Base-by-base conservation (phyloP, 1,140 invertebrate genomes). In the Drosophila carrolli region DNA sequence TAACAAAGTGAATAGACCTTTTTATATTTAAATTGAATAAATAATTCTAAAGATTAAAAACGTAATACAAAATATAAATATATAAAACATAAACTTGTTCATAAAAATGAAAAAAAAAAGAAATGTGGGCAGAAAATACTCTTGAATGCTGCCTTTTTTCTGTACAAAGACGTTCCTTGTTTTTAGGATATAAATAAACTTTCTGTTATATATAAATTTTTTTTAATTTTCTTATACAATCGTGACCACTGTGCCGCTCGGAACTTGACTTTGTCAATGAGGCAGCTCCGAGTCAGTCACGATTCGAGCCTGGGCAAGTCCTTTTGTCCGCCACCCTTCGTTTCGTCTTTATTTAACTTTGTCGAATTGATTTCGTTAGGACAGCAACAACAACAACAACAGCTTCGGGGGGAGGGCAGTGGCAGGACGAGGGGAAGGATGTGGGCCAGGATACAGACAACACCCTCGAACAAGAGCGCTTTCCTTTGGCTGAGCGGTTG, bases 331-430 rank as follows among this genome's bases (percentile, higher is more conserved):
- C 32, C 29, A 72, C 85, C 81, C 62, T 54, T 37, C 54, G 46
- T 37, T 57, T 53, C 60, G 75, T 58, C 85, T 70, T 89, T 89
- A 84, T 79, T 90, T 90, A 79, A 85, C 81, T 90, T 90, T 90
- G 75, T 81, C 75, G 85, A 90, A 90, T 90, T 90, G 85, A 90
- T 90, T 90, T 90, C 75, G 85, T 90, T 85, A 86, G 75, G 70
- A 63, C 60, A 84, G 71, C 57, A 89, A 46, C 62, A 83, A 81
- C 82, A 81, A 53, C 56, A 53, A 44, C 40, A 59, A 44, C 29
- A 54, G 4, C 29, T 8, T 13, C 5, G 5, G 27, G 55, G 43
- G 47, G 66, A 54, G 35, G 14, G 37, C 41, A 29, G 10, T 27
- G 47, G 48, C 4, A 9, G 14, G 32, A 19, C 6, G 35, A 60